phyloP scores from a whole-genome alignment of 37 sponge, comb jelly and placozoan genomes.

The Hormiphora californensis region DNA sequence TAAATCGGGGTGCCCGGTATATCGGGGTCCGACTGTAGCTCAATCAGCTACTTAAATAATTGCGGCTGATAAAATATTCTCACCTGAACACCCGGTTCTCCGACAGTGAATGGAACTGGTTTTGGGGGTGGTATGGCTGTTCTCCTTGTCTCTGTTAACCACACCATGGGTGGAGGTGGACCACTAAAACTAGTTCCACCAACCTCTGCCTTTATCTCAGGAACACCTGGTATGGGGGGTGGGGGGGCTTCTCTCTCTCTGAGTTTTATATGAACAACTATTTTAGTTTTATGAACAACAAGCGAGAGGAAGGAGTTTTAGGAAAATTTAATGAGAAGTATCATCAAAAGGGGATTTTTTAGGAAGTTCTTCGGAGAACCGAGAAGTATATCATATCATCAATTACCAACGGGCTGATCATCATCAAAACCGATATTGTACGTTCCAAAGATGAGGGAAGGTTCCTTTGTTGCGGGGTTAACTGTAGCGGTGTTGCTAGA shows the following conservation, averaged over 20 bases:
- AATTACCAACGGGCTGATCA: conserved; percentile 25
- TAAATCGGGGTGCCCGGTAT: too few relatives aligned
- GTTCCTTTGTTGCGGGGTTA: conserved; percentile 38
- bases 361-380: too few relatives aligned
- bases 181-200: conserved; percentile 53
- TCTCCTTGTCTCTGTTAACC: conserved; percentile 21
- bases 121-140: conserved; percentile 45
- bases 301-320: too few relatives aligned
- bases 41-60: too few relatives aligned
- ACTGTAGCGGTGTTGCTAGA: neutral
- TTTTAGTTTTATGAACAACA: too few relatives aligned
- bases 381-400: too few relatives aligned
- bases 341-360: too few relatives aligned
- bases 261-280: too few relatives aligned
- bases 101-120: conserved; percentile 30
- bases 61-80: too few relatives aligned
- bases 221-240: conserved; percentile 11
- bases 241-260: too few relatives aligned
- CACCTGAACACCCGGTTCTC: neutral
- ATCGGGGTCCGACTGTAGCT: too few relatives aligned
- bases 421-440: conserved; percentile 31
- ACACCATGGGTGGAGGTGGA: conserved; percentile 29
- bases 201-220: conserved; percentile 18
- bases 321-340: too few relatives aligned
- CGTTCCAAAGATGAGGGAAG: conserved; percentile 35